A percentile compares a stretch with the other conserved stretches of the same genome.
phyloP scores from a whole-genome alignment of 1,140 invertebrate species.

The Trypoxylus dichotomus region DNA sequence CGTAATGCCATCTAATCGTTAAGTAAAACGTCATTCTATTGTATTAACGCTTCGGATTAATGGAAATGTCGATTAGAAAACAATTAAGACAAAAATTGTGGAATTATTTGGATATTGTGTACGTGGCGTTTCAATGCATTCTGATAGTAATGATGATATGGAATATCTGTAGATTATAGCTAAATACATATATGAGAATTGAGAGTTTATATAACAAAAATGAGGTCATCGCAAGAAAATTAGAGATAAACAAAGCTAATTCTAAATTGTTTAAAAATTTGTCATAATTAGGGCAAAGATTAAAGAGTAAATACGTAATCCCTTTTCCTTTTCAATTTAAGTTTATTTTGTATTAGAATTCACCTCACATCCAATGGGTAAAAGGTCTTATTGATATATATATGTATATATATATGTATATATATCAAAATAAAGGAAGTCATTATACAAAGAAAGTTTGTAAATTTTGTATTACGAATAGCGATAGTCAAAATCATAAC shows the following conservation, averaged over 20 bases:
- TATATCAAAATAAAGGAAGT: no score
- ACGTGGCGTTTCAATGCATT: not conserved
- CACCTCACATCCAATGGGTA: no score
- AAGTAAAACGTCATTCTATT: not conserved
- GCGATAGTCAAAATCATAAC: no score
- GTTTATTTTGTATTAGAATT: no score
- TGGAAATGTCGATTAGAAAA: not conserved
- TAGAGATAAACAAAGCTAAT: not conserved
- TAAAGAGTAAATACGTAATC: no score
- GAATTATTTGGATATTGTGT: conserved; percentile 4
- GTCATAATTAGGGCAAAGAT: not conserved
- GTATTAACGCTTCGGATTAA: not conserved
- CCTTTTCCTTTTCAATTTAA: no score
- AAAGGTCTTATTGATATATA: no score
- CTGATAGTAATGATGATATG: not conserved
- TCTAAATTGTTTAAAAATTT: not conserved
- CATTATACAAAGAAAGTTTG: no score
- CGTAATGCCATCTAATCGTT: not conserved
- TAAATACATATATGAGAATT: not conserved
- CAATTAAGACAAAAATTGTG: conserved; percentile 7
- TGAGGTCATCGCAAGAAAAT: not conserved
- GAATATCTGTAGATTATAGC: not conserved
- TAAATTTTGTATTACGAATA: no score
- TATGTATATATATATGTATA: no score
- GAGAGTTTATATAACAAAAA: not conserved